phyloP scores from a whole-genome alignment of 53 echinoderm and acorn worm genomes.

The Pentamera pediparva region DNA sequence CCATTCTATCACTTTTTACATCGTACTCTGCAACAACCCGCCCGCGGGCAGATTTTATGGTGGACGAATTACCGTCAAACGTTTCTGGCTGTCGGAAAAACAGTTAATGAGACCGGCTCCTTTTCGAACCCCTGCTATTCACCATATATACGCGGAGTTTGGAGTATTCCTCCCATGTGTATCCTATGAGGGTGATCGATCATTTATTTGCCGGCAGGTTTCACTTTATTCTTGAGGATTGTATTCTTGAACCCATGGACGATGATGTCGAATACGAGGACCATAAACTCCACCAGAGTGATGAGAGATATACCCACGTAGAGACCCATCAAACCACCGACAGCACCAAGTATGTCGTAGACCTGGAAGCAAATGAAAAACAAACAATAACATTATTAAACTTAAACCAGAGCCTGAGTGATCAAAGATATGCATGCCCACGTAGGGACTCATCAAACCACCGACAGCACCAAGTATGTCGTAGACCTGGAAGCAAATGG shows the following conservation, averaged over 20 bases:
- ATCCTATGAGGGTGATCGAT: no score
- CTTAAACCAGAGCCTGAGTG: not conserved
- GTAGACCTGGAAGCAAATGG: constrained; percentile 34
- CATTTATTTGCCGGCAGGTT: constrained; percentile 47
- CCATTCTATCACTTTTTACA: no score
- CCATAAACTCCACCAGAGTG: constrained; percentile 61
- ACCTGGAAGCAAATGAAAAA: constrained; percentile 25
- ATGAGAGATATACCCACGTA: constrained; percentile 76
- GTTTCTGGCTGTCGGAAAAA: no score
- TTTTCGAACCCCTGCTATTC: no score
- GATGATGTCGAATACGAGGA: constrained; percentile 50
- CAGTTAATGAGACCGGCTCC: no score
- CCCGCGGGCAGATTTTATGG: no score
- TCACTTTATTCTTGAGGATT: constrained; percentile 38
- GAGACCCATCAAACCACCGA: constrained; percentile 78
- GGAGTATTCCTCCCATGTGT: no score
- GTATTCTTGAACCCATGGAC: constrained; percentile 25
- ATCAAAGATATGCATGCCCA: constrained; percentile 56
- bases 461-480: constrained; percentile 66
- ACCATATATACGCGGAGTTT: no score
- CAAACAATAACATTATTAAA: not conserved
- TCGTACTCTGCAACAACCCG: no score
- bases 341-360: constrained; percentile 55
- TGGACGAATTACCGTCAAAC: no score
- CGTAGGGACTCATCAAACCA: constrained; percentile 74